Base-by-base conservation (phyloP, 92 coral and sea anemone species). In the Plumapathes pennacea region DNA sequence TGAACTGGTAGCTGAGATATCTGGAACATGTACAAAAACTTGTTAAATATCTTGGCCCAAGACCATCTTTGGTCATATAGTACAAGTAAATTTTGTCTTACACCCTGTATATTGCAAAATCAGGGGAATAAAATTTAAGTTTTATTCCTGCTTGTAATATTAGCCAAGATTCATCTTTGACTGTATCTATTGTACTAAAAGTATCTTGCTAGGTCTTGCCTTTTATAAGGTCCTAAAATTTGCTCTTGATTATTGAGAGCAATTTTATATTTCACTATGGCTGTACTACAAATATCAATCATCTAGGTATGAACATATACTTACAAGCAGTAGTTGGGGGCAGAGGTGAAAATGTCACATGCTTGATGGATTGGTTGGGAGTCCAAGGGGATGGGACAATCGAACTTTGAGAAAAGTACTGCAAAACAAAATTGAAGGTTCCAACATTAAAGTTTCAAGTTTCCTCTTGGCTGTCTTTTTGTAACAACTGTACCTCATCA, bases 361-460 rank as follows among this genome's bases (percentile, higher is more conserved):
- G 96, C 55, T 92, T 92, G 4, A 70, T 78, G 10, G 85, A 67
- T 28, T 75, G 84, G 43, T 81, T 77, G 25, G 98, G 96, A 26
- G 98, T 88, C 98, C 98, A 92, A 12, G 98, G 98, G 19, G 98
- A 92, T 26, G 98, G 98, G 24, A 92, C 90, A 67, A 92, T 88
- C 9, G 88, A 83, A 46, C 84, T 80, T 64, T 84, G 96, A 20
- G 98, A 92, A 60, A 92, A 92, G 33, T 80, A 92, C 98, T 92
- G 45, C 12, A 80, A 76, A 0, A 44, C 4, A 20, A 17, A 54
- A 36, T 19, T 9, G 41, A 25, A 17, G 7, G 14, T 41, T 19
- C 10, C 25, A 5, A 10, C 40, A 18, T 25, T 24, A 27, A 12
- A 34, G 11, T 6, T 12, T 31, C 20, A n/a, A 2, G 19, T 6